Evolutionary conservation across 2,888 invertebrate species (phyloP).

Genomic region (Apodemia duryi): DNA sequence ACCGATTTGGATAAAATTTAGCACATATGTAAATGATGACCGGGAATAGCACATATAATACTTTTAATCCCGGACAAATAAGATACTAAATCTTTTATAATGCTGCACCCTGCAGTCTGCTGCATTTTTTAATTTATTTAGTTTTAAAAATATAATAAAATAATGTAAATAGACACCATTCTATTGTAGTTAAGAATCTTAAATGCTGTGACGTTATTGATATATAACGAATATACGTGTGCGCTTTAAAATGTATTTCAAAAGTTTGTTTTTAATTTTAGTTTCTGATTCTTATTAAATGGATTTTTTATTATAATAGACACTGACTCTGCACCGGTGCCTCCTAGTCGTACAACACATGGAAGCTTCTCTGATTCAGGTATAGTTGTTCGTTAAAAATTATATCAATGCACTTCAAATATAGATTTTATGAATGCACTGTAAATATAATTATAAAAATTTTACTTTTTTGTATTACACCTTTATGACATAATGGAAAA

Average conservation of each 20-base stretch:
- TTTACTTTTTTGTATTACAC: no score
- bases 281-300: slow-evolving; percentile 4
- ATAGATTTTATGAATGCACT: neutral
- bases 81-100: no score
- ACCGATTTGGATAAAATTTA: no score
- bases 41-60: no score
- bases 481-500: no score
- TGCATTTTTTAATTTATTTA: neutral
- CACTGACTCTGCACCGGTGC: slow-evolving; percentile 81
- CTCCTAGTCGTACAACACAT: slow-evolving; percentile 80
- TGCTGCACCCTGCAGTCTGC: no score
- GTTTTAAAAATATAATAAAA: neutral
- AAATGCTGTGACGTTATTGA: neutral
- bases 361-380: slow-evolving; percentile 79
- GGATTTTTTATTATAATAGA: slow-evolving; percentile 71
- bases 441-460: no score
- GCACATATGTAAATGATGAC: no score
- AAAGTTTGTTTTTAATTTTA: slow-evolving; percentile 21
- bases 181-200: neutral
- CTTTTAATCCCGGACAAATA: no score
- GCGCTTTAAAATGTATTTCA: slow-evolving; percentile 15
- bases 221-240: slow-evolving; percentile 2
- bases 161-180: neutral
- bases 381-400: slow-evolving; percentile 47
- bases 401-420: slow-evolving; percentile 1